A percentile compares a stretch with the other conserved stretches of the same genome.
Evolutionary conservation across 2,888 invertebrate species (phyloP).

Genomic region (Zelleria hepariella): DNA sequence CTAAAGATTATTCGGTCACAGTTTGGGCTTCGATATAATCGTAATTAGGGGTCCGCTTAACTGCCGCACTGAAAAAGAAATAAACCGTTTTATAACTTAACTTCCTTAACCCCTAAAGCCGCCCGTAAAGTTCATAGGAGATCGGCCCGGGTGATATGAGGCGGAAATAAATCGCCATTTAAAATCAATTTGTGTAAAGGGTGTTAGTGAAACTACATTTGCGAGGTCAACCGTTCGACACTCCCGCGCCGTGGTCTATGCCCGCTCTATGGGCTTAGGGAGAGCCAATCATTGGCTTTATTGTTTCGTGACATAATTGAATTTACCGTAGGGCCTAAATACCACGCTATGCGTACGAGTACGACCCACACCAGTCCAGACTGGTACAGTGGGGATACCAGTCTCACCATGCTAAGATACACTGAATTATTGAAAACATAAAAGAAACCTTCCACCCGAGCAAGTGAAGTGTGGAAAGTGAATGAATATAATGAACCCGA

Average conservation of each 20-base stretch:
- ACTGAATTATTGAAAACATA: too few species aligned
- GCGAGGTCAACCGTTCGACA: background rate
- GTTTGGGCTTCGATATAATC: background rate
- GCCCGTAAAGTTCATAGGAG: constrained; percentile 66
- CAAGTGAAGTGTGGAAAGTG: too few species aligned
- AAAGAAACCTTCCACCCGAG: too few species aligned
- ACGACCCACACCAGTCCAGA: background rate
- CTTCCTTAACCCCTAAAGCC: constrained; percentile 67
- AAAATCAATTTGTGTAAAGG: constrained; percentile 73
- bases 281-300: background rate
- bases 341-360: background rate
- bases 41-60: constrained; percentile 50
- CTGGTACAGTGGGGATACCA: too few species aligned
- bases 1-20: too few species aligned
- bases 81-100: constrained; percentile 68
- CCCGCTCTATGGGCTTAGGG: background rate
- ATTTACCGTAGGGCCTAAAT: background rate
- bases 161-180: constrained; percentile 72
- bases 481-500: too few species aligned
- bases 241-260: background rate
- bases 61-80: constrained; percentile 57
- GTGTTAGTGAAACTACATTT: constrained; percentile 32
- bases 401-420: too few species aligned
- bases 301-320: background rate
- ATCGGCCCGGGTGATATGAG: constrained; percentile 67